Percentiles rank a stretch among this genome's conserved stretches.
Evolutionary conservation across 2,888 invertebrate genomes (phyloP).

Genomic region (Pecten maximus): DNA sequence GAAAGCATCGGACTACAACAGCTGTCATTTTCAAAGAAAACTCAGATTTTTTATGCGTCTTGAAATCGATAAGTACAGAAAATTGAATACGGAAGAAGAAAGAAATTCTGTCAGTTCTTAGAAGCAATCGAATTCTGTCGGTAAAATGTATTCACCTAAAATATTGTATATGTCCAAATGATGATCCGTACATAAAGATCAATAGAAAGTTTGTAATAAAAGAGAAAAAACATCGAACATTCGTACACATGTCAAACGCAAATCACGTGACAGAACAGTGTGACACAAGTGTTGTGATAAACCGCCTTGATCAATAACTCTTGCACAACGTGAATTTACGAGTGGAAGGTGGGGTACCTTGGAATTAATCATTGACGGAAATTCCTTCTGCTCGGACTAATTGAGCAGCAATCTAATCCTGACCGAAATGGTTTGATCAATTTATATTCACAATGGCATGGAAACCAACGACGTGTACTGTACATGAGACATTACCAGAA

Average conservation of each 20-base stretch:
- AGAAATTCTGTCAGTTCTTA: not conserved
- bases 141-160: slow-evolving; percentile 6
- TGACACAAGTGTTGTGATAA: slow-evolving; percentile 13
- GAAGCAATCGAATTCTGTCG: not conserved
- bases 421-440: not conserved
- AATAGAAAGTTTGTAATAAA: not conserved
- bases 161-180: slow-evolving; percentile 16
- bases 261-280: not conserved
- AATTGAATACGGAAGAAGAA: slow-evolving; percentile 16
- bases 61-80: slow-evolving; percentile 29
- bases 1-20: not conserved
- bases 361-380: not conserved
- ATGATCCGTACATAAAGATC: not conserved
- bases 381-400: not conserved
- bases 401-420: not conserved
- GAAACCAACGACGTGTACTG: no score
- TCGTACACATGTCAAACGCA: not conserved
- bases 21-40: slow-evolving; percentile 30
- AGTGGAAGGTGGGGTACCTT: not conserved
- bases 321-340: slow-evolving; percentile 23
- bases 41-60: slow-evolving; percentile 25
- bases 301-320: not conserved
- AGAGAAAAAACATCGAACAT: not conserved
- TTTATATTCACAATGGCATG: not conserved
- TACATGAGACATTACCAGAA: not conserved